Base-by-base conservation (phyloP, 1,140 invertebrate genomes). In the Pemphigus obesinymphae region DNA sequence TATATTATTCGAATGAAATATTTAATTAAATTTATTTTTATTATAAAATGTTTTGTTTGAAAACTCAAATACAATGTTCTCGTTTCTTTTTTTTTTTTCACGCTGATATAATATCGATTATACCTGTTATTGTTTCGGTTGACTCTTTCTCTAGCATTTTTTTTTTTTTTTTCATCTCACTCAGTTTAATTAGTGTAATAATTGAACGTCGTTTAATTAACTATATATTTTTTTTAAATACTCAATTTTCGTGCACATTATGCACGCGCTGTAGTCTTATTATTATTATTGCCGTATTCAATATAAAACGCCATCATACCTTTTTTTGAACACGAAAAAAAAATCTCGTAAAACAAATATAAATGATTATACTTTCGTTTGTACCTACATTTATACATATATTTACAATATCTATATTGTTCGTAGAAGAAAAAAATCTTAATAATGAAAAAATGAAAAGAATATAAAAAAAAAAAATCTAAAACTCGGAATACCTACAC, bases 361-460 rank as follows among this genome's bases (percentile, higher is more conserved):
- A 37, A 66, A 66, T 37, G 29, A 37, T 66, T 34, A 37, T 70
- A 70, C 37, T 70, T 70, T 70, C 66, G n/a, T 70, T 70, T 43
- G 66, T 43, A n/a, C n/a, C n/a, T n/a, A n/a, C n/a, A n/a, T n/a
- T n/a, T n/a, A n/a, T n/a, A n/a, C n/a, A n/a, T n/a, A n/a, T n/a
- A n/a, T n/a, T n/a, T n/a, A n/a, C n/a, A n/a, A n/a, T n/a, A n/a
- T n/a, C n/a, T n/a, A n/a, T n/a, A n/a, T n/a, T 37, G 13, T 43
- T 43, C n/a, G 23, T 43, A 7, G 58, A 61, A 66, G 4, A 40
- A 66, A 37, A 37, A 63, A 23, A 63, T n/a, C n/a, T n/a, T n/a
- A n/a, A 6, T 40, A 37, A 40, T 66, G 37, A 37, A n/a, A 66
- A 68, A 45, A 45, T 7, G 10, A 45, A 45, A 45, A 13, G 13